Conservation (phyloP, 2,797 vertebrate species). For the Parambassis ranga region DNA sequence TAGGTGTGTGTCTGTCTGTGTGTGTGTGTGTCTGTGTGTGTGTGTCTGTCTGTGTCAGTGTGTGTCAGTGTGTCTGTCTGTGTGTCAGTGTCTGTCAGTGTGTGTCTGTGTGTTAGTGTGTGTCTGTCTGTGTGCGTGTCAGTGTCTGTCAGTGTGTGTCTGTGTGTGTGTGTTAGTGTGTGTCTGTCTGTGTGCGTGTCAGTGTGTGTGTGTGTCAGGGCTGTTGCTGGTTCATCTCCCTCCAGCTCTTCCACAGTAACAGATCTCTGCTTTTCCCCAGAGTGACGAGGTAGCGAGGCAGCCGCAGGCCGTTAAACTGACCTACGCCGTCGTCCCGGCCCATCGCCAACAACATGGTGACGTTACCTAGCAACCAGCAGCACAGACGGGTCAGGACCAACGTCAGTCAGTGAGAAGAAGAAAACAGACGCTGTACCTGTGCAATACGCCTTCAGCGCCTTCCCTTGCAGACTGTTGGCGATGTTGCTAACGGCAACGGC, state of each 20-base stretch:
- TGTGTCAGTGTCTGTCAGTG: too few species aligned
- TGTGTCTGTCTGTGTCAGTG: too few species aligned
- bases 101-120: too few species aligned
- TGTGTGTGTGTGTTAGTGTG: too few species aligned
- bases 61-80: too few species aligned
- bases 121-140: too few species aligned
- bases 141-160: too few species aligned
- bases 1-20: too few species aligned
- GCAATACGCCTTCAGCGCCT: constrained; percentile 80
- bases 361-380: constrained; percentile 78
- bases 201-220: constrained; percentile 11
- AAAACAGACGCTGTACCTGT: constrained; percentile 75
- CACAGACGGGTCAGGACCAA: too few species aligned
- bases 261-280: constrained; percentile 84
- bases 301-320: constrained; percentile 81
- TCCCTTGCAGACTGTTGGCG: constrained; percentile 80
- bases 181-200: not conserved
- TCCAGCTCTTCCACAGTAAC: constrained; percentile 87
- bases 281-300: constrained; percentile 83
- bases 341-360: constrained; percentile 90
- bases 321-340: constrained; percentile 88
- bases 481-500: constrained; percentile 83
- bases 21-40: too few species aligned
- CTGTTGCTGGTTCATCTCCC: constrained; percentile 47
- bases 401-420: not conserved